Evolutionary conservation across 1,140 invertebrate species (phyloP).

Genomic region (Caenorhabditis brenneri): DNA sequence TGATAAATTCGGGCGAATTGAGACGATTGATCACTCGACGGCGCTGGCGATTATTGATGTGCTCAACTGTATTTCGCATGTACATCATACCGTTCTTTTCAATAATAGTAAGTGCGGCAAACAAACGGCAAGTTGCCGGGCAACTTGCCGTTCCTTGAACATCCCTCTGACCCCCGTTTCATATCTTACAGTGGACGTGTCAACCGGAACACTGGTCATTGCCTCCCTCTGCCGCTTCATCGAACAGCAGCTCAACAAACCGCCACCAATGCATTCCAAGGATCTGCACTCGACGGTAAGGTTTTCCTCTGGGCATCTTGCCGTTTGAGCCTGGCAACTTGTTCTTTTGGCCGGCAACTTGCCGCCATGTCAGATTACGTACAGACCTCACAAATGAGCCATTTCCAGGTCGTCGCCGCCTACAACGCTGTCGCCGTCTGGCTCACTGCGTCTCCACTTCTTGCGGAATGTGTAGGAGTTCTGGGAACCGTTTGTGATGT

Average conservation of each 20-base stretch:
- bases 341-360: too few species aligned
- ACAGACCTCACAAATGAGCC: too few species aligned
- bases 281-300: constrained; percentile 91
- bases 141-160: too few species aligned
- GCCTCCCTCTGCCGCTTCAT: constrained; percentile 78
- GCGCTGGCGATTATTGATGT: constrained; percentile 66
- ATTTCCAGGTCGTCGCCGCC: constrained; percentile 80
- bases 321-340: too few species aligned
- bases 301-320: too few species aligned
- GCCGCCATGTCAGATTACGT: too few species aligned
- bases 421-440: constrained; percentile 89
- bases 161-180: background rate
- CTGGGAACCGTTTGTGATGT: constrained; percentile 90
- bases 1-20: constrained; percentile 66
- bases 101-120: constrained; percentile 62
- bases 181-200: constrained; percentile 80
- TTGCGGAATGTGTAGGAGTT: constrained; percentile 88
- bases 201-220: constrained; percentile 89
- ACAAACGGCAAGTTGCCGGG: too few species aligned
- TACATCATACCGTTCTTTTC: constrained; percentile 63
- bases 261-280: constrained; percentile 91
- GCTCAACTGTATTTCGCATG: constrained; percentile 61
- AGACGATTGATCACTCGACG: constrained; percentile 59
- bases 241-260: constrained; percentile 89
- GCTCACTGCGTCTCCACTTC: constrained; percentile 84